Percentiles rank a stretch among this genome's conserved stretches.
Evolutionary conservation across 2,888 invertebrate genomes (phyloP).

Genomic region (Pachliopta kotzebuea): DNA sequence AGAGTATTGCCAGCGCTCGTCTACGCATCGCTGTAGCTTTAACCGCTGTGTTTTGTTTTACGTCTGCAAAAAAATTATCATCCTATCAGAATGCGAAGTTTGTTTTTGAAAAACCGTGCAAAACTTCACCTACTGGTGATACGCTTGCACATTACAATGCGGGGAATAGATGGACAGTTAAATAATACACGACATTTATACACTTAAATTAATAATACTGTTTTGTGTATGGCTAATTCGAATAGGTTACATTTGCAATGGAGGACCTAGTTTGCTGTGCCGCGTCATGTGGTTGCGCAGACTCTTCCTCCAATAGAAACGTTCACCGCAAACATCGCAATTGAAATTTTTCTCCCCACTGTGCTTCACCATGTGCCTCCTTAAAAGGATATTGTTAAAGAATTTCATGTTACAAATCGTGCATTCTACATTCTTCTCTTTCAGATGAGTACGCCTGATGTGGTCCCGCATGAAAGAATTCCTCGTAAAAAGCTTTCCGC

Average conservation of each 20-base stretch:
- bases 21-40: slow-evolving; percentile 37
- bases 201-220: slow-evolving; percentile 22
- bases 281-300: slow-evolving; percentile 79
- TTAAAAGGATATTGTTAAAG: slow-evolving; percentile 65
- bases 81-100: slow-evolving; percentile 20
- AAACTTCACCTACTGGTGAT: no score
- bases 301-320: slow-evolving; percentile 82
- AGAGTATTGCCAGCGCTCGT: slow-evolving; percentile 39
- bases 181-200: neutral
- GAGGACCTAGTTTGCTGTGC: slow-evolving; percentile 53
- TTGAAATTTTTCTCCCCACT: slow-evolving; percentile 79
- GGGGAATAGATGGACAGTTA: no score
- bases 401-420: slow-evolving; percentile 70
- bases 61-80: slow-evolving; percentile 45
- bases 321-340: slow-evolving; percentile 81
- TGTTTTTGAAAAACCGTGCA: no score
- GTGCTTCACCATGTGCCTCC: slow-evolving; percentile 70
- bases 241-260: slow-evolving; percentile 36
- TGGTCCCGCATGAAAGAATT: slow-evolving; percentile 71
- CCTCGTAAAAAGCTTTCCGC: slow-evolving; percentile 64
- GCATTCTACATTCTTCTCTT: slow-evolving; percentile 71
- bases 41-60: slow-evolving; percentile 36
- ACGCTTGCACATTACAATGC: no score
- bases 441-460: slow-evolving; percentile 64
- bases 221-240: slow-evolving; percentile 1